Conservation (phyloP, 2,113 vertebrate species). For the Dipodomys ordii region DNA sequence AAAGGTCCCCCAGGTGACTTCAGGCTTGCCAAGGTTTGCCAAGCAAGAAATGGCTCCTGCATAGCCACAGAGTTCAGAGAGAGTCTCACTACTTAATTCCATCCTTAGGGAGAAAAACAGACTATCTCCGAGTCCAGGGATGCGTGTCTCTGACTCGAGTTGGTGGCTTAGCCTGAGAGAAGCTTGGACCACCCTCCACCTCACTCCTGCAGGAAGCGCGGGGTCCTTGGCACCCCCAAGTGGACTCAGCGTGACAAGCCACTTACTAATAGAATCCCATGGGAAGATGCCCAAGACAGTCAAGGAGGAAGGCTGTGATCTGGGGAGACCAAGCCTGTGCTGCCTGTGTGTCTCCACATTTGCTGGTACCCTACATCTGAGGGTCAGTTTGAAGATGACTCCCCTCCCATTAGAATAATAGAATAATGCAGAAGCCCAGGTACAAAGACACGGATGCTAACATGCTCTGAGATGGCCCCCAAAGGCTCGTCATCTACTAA, state of each 20-base stretch:
- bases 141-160: background rate
- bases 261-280: background rate
- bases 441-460: background rate
- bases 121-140: too few relatives aligned
- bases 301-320: background rate
- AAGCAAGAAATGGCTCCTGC: background rate
- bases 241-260: too few relatives aligned
- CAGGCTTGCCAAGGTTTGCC: background rate
- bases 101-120: background rate
- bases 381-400: background rate
- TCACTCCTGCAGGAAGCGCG: background rate
- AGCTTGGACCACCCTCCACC: fast-evolving
- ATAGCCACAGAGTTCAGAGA: fast-evolving
- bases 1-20: background rate
- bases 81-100: background rate
- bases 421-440: background rate
- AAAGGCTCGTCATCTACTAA: background rate
- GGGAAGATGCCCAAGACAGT: background rate
- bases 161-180: background rate
- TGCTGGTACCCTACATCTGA: background rate
- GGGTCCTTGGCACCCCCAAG: background rate
- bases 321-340: background rate
- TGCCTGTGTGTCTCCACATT: background rate
- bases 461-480: background rate
- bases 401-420: background rate